Evolutionary conservation across 2,888 invertebrate genomes (phyloP).

Genomic region (Heliconius ismenius): DNA sequence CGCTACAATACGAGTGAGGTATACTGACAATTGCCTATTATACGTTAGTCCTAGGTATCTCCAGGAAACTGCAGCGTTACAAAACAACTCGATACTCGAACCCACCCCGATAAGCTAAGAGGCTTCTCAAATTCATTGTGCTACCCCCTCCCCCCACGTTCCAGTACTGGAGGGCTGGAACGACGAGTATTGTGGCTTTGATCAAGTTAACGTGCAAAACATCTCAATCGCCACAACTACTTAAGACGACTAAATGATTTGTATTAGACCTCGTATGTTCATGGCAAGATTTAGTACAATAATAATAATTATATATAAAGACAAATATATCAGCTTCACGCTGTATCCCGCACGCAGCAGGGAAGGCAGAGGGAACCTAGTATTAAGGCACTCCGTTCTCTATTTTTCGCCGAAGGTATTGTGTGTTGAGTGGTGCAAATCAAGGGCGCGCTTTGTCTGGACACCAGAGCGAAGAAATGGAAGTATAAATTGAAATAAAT

Average conservation of each 20-base stretch:
- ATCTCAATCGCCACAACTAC: slow-evolving; percentile 5
- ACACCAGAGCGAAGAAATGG: no score
- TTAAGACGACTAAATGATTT: not conserved
- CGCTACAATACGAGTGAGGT: not conserved
- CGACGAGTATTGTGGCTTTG: slow-evolving; percentile 9
- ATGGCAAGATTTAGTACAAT: not conserved
- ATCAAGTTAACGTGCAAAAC: slow-evolving; percentile 20
- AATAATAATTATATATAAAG: not conserved
- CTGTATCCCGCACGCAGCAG: no score
- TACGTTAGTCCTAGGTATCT: not conserved
- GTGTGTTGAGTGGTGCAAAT: no score
- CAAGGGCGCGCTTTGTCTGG: no score
- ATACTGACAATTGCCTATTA: slow-evolving; percentile 3
- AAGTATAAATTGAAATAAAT: no score
- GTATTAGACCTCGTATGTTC: not conserved
- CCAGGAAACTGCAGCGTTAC: slow-evolving; percentile 12
- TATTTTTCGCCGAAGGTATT: no score
- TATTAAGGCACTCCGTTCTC: no score
- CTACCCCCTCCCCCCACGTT: slow-evolving; percentile 14
- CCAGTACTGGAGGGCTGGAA: not conserved
- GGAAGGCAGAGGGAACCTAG: no score
- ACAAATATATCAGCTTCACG: no score
- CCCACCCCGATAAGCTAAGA: slow-evolving; percentile 31
- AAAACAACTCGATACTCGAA: slow-evolving; percentile 23
- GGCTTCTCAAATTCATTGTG: slow-evolving; percentile 38